Conservation (phyloP, 1,140 invertebrate genomes). For the Dolichoris vasculosae region DNA sequence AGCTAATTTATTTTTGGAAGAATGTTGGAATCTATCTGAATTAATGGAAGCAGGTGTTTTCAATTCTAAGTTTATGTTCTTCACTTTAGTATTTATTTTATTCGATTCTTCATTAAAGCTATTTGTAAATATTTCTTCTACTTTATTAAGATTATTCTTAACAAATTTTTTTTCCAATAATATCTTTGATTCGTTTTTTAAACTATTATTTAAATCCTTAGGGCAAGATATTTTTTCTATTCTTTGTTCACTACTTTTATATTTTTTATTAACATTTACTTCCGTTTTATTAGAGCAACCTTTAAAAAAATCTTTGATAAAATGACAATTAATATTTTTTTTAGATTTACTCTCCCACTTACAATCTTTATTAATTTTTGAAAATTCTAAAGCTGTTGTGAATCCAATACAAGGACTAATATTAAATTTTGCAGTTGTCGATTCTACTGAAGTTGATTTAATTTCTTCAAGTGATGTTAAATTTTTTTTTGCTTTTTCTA, state of each 20-base stretch:
- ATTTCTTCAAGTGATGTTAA: not conserved
- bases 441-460: not conserved
- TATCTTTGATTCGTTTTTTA: not conserved
- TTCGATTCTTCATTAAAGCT: not conserved
- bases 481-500: slow-evolving; percentile 29
- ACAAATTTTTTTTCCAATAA: not conserved
- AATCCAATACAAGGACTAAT: slow-evolving; percentile 49
- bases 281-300: not conserved
- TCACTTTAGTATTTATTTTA: not conserved
- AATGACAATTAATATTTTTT: slow-evolving; percentile 17
- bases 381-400: slow-evolving; percentile 63
- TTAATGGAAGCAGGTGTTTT: not conserved
- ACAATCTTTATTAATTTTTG: slow-evolving; percentile 52
- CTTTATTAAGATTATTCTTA: not conserved
- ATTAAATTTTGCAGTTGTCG: not conserved
- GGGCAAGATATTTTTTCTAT: not conserved
- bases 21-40: slow-evolving; percentile 6
- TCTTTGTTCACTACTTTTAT: not conserved
- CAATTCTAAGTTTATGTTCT: not conserved
- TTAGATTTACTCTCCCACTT: slow-evolving; percentile 31
- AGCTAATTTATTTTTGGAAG: slow-evolving; percentile 30
- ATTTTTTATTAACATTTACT: not conserved
- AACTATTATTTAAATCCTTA: not conserved
- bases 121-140: not conserved
- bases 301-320: slow-evolving; percentile 48